Evolutionary conservation across 2,888 invertebrate genomes (phyloP), one percentile per base, ranked within the genome.

Genomic region (Malthinus flaveolus): DNA sequence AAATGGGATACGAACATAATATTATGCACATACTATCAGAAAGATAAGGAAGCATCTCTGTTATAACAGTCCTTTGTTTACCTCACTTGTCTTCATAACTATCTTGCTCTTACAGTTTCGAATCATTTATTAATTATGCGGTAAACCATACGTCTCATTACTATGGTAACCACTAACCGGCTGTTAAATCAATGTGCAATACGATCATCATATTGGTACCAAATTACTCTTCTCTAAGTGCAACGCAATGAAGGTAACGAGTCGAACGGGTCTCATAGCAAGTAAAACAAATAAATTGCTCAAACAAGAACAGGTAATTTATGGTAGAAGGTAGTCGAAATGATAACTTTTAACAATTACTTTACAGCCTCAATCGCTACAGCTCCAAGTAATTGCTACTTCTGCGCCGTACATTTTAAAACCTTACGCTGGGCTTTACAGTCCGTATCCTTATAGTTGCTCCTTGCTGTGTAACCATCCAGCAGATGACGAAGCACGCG

Each of bases 391-490:
- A 69, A 83, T 87, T 7, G 84, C 87, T 9, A 81, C 81, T 31
- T 88, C 89, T 1, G 90, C 91, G 1, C 89, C 91, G 3, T 87
- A 88, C 59, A 84, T 87, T 56, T 79, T 91, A 37, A 87, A 91
- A 47, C 92, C 92, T 0, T 90, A 89, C 71, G 90, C 91, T 1
- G 90, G 89, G 0, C 81, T 93, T 0, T 91, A 87, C 78, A 93
- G 93, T 77, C 93, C 93, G 0, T 93, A 89, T 76, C 85, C 90
- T 0, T 84, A 86, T 61, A 86, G 87, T 5, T 93, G 93, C 73
- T 93, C 93, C 0, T 86, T 93, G 6, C 81, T 93, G 7, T 93
- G 93, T 79, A 93, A 93, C 75, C 93, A 93, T 77, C 93, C 93
- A 0, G 88, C 90, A 1, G 90, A 91, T 56, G 83, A 80, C 12